These are phyloP conservation scores for Bruchidius siliquastri DNA, from an alignment of 2,888 invertebrate species.

Conservation along the genomic window DNA sequence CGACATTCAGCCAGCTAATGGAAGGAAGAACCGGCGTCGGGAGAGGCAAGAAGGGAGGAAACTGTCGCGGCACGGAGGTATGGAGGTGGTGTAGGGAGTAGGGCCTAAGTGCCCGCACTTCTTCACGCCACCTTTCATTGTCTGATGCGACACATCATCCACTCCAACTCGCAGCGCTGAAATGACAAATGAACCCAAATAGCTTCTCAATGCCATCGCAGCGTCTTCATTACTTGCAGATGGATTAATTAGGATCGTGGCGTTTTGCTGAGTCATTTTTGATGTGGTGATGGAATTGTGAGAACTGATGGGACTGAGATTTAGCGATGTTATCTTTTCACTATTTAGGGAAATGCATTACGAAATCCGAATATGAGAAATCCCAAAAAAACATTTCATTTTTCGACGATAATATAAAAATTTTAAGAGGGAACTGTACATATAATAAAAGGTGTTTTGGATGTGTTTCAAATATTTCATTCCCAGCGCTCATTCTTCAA, in stretches of 20 bases:
- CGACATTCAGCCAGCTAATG: not conserved
- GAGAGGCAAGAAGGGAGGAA: not conserved
- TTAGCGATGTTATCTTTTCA: too few species aligned
- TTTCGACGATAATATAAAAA: too few species aligned
- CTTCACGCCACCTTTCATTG: not conserved
- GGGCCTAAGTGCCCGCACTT: not conserved
- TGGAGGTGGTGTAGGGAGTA: not conserved
- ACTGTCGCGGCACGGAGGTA: not conserved
- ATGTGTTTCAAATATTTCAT: too few species aligned
- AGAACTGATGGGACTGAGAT: too few species aligned
- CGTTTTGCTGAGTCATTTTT: not conserved
- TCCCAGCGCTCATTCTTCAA: too few species aligned
- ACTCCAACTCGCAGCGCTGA: not conserved
- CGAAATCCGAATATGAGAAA: too few species aligned
- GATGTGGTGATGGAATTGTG: slow-evolving; percentile 1
- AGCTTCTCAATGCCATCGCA: not conserved
- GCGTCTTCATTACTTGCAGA: not conserved
- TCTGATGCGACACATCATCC: not conserved
- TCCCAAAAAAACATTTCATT: too few species aligned
- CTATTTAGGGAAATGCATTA: too few species aligned
- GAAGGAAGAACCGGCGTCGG: not conserved
- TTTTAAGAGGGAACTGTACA: too few species aligned
- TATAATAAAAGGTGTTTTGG: too few species aligned
- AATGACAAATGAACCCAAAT: not conserved
- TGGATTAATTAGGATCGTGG: not conserved